Base-by-base conservation (phyloP, 2,113 vertebrate species). In the Planiliza haematocheilus region DNA sequence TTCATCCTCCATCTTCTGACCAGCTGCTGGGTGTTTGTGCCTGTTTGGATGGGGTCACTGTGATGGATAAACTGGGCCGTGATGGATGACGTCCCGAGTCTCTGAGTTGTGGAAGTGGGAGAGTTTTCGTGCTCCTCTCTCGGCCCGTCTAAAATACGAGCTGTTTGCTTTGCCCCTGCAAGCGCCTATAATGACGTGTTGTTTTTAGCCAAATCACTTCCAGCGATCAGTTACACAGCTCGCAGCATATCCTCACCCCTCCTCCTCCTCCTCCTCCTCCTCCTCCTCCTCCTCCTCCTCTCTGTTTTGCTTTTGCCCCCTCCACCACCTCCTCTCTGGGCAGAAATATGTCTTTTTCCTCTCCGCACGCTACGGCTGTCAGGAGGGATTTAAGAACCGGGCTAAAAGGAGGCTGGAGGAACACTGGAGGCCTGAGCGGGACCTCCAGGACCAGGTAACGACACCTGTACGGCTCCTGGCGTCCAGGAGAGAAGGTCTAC, bases 161-260 rank as follows among this genome's bases (percentile, higher is more conserved):
- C 94, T 95, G 95, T 96, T 95, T 95, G 93, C 95, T 96, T 97
- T 96, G 95, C 95, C 95, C 95, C 95, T 94, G 94, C 92, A 75
- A 93, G 94, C 94, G 94, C 92, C 94, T 93, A 93, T 95, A 96
- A 96, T 95, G 93, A 95, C 93, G 94, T 97, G 95, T 96, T 97
- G 95, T 96, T 96, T 95, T 95, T 95, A 95, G 94, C 95, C 93
- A 96, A 97, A 97, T 96, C 95, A 96, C 94, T 97, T 98, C 95
- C 96, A 97, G 95, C 94, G 94, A 95, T 95, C 95, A 93, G 91
- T 95, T 95, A 95, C 91, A 90, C 91, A 90, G 86, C 68, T 49
- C 21, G 57, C 73, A 61, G 55, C 74, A 55, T 79, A 90, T 87
- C 91, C 92, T 88, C 91, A 82, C 88, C 88, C 89, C 13, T 18